Conservation (phyloP, 2,888 invertebrate species). For the Maniola hyperantus region DNA sequence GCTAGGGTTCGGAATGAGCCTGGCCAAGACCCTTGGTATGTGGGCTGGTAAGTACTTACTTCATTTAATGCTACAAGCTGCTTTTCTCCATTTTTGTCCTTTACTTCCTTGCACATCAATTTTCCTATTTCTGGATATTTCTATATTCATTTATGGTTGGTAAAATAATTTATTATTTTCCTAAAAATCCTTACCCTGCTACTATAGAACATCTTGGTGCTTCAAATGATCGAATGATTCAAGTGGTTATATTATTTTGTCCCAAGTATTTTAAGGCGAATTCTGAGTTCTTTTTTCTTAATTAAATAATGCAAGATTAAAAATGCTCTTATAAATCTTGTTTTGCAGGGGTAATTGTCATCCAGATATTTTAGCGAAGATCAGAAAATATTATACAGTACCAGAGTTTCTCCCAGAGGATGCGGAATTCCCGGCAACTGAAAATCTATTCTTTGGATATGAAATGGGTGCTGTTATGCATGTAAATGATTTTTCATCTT, state of each 20-base stretch:
- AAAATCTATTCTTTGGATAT: slow-evolving; percentile 96
- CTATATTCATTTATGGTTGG: too few relatives aligned
- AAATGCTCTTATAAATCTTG: background rate
- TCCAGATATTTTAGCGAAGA: slow-evolving; percentile 87
- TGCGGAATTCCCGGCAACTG: slow-evolving; percentile 93
- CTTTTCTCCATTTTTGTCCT: too few relatives aligned
- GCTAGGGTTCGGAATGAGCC: slow-evolving; percentile 84
- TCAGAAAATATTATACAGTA: slow-evolving; percentile 89
- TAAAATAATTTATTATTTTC: too few relatives aligned
- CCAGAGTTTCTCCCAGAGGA: slow-evolving; percentile 94
- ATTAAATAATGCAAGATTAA: too few relatives aligned
- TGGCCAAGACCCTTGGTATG: slow-evolving; percentile 91
- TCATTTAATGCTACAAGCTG: background rate
- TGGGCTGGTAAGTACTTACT: slow-evolving; percentile 88
- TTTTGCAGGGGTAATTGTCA: slow-evolving; percentile 91
- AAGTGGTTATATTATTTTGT: too few relatives aligned
- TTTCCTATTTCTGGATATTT: too few relatives aligned
- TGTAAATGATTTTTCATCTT: slow-evolving; percentile 78
- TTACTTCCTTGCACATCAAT: too few relatives aligned
- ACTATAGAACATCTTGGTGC: too few relatives aligned
- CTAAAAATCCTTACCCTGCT: too few relatives aligned
- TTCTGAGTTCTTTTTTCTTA: too few relatives aligned
- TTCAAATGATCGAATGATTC: too few relatives aligned
- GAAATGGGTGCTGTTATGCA: slow-evolving; percentile 96
- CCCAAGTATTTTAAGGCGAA: too few relatives aligned